These are phyloP conservation scores for Pagrus major DNA, from an alignment of 2,113 vertebrate genomes.

Conservation along the genomic window DNA sequence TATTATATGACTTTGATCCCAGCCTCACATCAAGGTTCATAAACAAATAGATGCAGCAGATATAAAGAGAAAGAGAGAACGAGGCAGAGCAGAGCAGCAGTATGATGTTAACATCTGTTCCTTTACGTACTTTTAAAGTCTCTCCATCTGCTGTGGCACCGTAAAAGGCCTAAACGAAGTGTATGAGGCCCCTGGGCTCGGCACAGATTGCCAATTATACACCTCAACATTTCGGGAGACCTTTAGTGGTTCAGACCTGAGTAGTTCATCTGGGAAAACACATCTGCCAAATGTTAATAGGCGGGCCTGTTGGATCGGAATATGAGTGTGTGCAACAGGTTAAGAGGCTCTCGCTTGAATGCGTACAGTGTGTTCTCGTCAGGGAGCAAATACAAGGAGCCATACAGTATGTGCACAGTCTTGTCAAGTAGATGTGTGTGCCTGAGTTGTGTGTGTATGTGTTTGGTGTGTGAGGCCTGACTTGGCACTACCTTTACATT, in stretches of 20 bases:
- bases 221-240: slow-evolving; percentile 65
- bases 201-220: slow-evolving; percentile 69
- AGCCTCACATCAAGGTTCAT: slow-evolving; percentile 1
- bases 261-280: slow-evolving; percentile 60
- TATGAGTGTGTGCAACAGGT: slow-evolving; percentile 63
- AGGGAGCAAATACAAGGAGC: not conserved
- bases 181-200: slow-evolving; percentile 63
- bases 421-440: not conserved
- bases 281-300: slow-evolving; percentile 67
- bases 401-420: not conserved
- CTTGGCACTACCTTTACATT: slow-evolving; percentile 7
- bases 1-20: not conserved
- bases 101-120: slow-evolving; percentile 71
- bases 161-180: slow-evolving; percentile 63
- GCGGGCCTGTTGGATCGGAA: slow-evolving; percentile 20
- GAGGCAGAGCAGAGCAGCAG: slow-evolving; percentile 29
- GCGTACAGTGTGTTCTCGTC: not conserved
- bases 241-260: slow-evolving; percentile 51
- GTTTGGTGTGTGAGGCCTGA: slow-evolving; percentile 29
- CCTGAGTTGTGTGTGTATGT: not conserved
- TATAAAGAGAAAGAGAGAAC: not conserved
- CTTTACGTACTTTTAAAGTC: slow-evolving; percentile 67
- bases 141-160: slow-evolving; percentile 57
- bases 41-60: slow-evolving; percentile 32
- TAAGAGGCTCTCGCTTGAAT: slow-evolving; percentile 23